phyloP scores from a whole-genome alignment of 2,113 vertebrate species.

The Channa argus region DNA sequence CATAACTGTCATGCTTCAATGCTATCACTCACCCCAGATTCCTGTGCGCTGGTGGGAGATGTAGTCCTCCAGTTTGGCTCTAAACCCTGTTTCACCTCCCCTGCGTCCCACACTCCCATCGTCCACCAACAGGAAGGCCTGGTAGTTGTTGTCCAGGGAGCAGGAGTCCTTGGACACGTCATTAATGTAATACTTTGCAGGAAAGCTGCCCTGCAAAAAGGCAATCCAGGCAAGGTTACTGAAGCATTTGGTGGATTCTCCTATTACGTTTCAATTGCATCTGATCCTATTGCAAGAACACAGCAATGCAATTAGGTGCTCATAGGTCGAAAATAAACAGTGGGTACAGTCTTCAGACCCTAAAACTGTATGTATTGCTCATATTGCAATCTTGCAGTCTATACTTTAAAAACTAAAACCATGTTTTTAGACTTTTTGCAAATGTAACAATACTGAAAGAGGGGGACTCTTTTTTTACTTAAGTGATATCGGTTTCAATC shows the following conservation, averaged over 20 bases:
- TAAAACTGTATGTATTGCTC: too few species aligned
- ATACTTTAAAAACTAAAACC: too few species aligned
- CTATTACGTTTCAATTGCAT: background rate
- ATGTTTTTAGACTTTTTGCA: too few species aligned
- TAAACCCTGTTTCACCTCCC: slow-evolving; percentile 86
- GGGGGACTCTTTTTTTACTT: too few species aligned
- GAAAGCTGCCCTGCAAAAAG: slow-evolving; percentile 86
- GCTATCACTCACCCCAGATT: slow-evolving; percentile 81
- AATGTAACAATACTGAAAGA: too few species aligned
- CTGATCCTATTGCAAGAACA: background rate
- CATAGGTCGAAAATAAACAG: too few species aligned
- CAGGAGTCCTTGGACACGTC: slow-evolving; percentile 70
- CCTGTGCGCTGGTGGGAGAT: slow-evolving; percentile 89
- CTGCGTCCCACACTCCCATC: slow-evolving; percentile 84
- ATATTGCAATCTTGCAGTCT: too few species aligned
- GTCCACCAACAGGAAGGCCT: slow-evolving; percentile 91
- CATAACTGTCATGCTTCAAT: too few species aligned
- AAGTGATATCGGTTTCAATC: too few species aligned
- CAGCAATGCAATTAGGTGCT: background rate
- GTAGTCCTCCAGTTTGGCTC: slow-evolving; percentile 85
- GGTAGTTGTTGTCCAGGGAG: slow-evolving; percentile 90
- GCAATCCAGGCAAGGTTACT: background rate
- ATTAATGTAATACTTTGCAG: slow-evolving; percentile 81
- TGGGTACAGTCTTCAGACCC: too few species aligned
- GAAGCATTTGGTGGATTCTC: background rate